Conservation (phyloP, 2,888 invertebrate genomes). For the Balanococcus diminutus region DNA sequence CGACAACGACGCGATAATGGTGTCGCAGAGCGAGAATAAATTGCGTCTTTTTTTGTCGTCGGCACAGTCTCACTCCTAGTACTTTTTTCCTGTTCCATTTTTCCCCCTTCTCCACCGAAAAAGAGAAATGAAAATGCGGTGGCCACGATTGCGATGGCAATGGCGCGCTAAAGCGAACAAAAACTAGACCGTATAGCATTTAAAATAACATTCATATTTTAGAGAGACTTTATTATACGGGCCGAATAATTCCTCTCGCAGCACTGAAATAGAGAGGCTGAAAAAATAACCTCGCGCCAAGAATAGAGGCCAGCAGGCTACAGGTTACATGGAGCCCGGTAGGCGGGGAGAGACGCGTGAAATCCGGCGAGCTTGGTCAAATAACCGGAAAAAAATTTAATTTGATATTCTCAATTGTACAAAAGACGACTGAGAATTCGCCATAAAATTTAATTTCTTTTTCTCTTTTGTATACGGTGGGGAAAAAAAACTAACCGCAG, state of each 20-base stretch:
- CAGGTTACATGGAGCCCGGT: not conserved
- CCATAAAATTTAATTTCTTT: conserved; percentile 38
- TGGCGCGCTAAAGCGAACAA: conserved; percentile 22
- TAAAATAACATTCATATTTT: conserved; percentile 38
- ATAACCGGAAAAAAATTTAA: conserved; percentile 40
- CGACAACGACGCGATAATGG: not conserved
- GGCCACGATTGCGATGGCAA: not conserved
- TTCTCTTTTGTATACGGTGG: not conserved
- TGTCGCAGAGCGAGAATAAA: conserved; percentile 5
- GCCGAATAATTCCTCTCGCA: not conserved
- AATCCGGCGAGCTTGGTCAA: conserved; percentile 13
- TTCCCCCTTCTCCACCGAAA: not conserved
- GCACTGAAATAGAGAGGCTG: not conserved
- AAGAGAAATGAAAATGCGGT: not conserved
- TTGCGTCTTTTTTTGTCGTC: not conserved
- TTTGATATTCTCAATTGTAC: conserved; percentile 33
- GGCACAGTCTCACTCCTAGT: too few relatives aligned
- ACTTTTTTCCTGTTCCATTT: not conserved
- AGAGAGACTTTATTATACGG: conserved; percentile 22
- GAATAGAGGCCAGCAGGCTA: not conserved
- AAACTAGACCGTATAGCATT: conserved; percentile 12
- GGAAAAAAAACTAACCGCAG: not conserved
- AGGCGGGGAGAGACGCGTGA: not conserved
- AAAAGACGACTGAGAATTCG: conserved; percentile 16
- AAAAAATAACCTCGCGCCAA: not conserved